phyloP scores from a whole-genome alignment of 2,113 vertebrate species.

The Osmerus eperlanus region DNA sequence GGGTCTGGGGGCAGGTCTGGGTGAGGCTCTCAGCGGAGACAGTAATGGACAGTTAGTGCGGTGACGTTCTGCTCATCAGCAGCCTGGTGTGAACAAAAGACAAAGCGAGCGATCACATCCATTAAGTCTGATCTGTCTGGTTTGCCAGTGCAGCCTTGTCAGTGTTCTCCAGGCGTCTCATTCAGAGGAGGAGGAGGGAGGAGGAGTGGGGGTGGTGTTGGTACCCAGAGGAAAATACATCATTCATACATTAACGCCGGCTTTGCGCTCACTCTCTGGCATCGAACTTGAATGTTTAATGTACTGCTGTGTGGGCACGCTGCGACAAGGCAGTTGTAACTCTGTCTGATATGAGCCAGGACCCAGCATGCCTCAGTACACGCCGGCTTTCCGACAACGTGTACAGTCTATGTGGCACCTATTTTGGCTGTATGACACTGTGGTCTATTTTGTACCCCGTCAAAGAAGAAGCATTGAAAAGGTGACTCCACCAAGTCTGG shows the following conservation, averaged over 20 bases:
- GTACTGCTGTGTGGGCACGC: not conserved
- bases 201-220: constrained; percentile 5
- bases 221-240: constrained; percentile 36
- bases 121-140: not conserved
- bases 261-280: constrained; percentile 16
- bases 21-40: no score
- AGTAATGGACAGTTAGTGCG: no score
- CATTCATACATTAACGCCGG: constrained; percentile 33
- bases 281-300: constrained; percentile 38
- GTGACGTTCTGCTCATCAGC: not conserved
- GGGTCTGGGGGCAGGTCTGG: no score
- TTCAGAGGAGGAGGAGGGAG: not conserved
- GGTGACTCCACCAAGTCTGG: no score
- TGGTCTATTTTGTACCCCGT: no score
- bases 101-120: not conserved
- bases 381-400: no score
- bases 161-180: no score
- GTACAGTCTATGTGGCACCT: no score
- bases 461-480: no score
- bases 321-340: not conserved
- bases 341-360: no score
- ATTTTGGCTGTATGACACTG: no score
- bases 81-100: not conserved
- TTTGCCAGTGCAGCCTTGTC: constrained; percentile 12
- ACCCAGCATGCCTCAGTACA: no score